phyloP scores from a whole-genome alignment of 2,113 vertebrate species.

The Notechis scutatus region DNA sequence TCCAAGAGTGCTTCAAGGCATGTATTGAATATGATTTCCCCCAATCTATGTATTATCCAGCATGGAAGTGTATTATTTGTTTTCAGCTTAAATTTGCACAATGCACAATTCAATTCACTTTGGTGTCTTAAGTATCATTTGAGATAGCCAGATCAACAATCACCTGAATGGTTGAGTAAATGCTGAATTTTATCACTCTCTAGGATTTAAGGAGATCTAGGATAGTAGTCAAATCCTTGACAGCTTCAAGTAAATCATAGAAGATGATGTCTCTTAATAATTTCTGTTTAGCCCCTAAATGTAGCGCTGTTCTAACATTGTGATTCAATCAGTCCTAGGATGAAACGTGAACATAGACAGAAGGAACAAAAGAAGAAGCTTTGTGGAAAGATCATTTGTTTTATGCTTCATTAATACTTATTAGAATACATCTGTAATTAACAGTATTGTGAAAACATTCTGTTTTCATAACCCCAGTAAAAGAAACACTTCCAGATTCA shows the following conservation, averaged over 20 bases:
- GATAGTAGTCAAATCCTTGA: background rate
- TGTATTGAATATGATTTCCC: background rate
- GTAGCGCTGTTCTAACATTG: background rate
- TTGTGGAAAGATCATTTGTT: background rate
- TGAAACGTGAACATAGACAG: background rate
- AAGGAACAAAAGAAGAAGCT: background rate
- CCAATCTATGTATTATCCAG: background rate
- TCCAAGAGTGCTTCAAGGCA: background rate
- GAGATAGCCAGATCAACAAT: background rate
- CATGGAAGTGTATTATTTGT: background rate
- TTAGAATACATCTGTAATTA: background rate
- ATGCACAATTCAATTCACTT: background rate
- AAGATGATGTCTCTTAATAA: background rate
- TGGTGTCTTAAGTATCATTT: background rate
- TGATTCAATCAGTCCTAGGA: background rate
- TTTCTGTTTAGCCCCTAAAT: background rate
- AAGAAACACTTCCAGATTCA: background rate
- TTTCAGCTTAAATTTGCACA: background rate
- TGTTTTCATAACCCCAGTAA: background rate
- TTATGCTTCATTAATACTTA: background rate
- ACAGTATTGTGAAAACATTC: background rate
- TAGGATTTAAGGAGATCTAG: background rate
- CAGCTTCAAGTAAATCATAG: background rate
- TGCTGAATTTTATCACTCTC: background rate
- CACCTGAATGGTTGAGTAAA: background rate